phyloP scores from a whole-genome alignment of 92 coral and sea anemone genomes.

The Paramuricea clavata region DNA sequence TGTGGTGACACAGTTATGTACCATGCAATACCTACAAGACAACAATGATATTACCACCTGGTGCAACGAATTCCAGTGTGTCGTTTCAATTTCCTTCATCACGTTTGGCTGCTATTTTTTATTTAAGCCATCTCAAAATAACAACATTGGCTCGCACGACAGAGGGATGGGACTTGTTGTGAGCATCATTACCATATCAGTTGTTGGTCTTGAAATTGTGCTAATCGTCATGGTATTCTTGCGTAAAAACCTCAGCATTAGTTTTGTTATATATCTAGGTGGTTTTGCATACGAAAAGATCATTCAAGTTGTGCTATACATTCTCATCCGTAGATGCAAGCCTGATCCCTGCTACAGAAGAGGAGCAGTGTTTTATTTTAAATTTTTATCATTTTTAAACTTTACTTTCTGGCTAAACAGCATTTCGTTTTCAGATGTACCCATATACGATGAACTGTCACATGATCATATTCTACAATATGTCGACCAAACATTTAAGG shows the following conservation, averaged over 20 bases:
- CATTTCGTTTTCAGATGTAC: slow-evolving; percentile 27
- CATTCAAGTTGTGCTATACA: slow-evolving; percentile 65
- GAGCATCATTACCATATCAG: background rate
- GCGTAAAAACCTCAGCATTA: background rate
- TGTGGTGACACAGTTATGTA: background rate
- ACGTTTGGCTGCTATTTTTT: background rate
- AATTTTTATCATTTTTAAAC: slow-evolving; percentile 76
- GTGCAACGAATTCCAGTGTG: slow-evolving; percentile 1
- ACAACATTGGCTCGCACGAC: slow-evolving; percentile 49
- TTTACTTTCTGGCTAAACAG: slow-evolving; percentile 77
- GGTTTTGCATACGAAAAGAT: slow-evolving; percentile 47
- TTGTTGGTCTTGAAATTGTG: slow-evolving; percentile 18
- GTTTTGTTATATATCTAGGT: slow-evolving; percentile 2
- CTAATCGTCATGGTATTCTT: background rate
- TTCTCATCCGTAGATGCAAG: slow-evolving; percentile 50
- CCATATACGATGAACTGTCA: slow-evolving; percentile 24
- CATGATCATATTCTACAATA: background rate
- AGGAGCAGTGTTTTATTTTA: slow-evolving; percentile 72
- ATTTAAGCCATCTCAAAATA: background rate
- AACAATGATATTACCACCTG: background rate
- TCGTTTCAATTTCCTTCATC: background rate
- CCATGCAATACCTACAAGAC: slow-evolving; percentile 73
- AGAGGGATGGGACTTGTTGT: slow-evolving; percentile 37
- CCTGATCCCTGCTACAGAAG: slow-evolving; percentile 36
- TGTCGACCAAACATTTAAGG: slow-evolving; percentile 37